Evolutionary conservation across 1,140 invertebrate species (phyloP).

Genomic region (Alviniconcha marisindica): DNA sequence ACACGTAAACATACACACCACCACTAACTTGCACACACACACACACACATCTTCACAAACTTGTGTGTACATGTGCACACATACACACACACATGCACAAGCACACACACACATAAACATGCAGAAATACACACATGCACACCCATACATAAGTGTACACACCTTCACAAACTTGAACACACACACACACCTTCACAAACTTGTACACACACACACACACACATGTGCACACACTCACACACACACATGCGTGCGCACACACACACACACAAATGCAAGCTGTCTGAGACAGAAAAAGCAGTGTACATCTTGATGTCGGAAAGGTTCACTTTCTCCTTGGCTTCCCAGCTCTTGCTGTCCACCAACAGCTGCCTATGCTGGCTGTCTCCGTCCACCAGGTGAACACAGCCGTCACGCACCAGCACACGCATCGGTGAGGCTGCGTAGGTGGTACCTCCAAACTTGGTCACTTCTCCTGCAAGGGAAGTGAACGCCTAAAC

Average conservation of each 20-base stretch:
- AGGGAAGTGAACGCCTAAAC: too few species aligned
- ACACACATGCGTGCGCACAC: neutral
- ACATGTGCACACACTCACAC: neutral
- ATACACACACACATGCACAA: too few species aligned
- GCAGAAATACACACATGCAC: neutral
- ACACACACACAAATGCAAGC: neutral
- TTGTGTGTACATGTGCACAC: too few species aligned
- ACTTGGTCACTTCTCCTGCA: constrained; percentile 4
- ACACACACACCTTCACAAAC: too few species aligned
- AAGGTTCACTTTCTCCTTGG: neutral
- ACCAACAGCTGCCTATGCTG: neutral
- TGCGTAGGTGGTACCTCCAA: neutral
- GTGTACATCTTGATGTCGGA: constrained; percentile 14
- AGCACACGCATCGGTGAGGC: neutral
- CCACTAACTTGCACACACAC: too few species aligned
- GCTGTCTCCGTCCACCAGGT: constrained; percentile 10
- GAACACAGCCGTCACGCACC: neutral
- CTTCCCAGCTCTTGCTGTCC: neutral
- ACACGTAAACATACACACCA: too few species aligned
- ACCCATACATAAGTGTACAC: neutral
- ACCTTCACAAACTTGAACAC: too few species aligned
- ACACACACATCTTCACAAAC: too few species aligned
- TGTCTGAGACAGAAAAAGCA: neutral
- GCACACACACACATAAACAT: constrained; percentile 10
- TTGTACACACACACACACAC: constrained; percentile 27